Percentiles rank a stretch among this genome's conserved stretches.
These are phyloP conservation scores for Zele albiditarsus DNA, from an alignment of 2,888 invertebrate species.

Conservation along the genomic window DNA sequence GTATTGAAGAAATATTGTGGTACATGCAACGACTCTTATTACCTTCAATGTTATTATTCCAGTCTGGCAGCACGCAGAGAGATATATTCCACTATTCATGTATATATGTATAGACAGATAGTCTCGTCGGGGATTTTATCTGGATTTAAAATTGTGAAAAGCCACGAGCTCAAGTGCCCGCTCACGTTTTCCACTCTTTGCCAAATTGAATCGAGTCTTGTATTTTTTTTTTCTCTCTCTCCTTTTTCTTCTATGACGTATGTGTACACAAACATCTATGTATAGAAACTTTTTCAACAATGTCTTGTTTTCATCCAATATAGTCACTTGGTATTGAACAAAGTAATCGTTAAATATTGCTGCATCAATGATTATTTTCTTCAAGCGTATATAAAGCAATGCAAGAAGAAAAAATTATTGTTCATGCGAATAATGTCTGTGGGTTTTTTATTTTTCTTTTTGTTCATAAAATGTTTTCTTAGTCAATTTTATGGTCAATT, in stretches of 20 bases:
- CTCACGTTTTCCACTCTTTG: constrained; percentile 23
- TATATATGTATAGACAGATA: neutral
- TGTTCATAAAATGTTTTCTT: constrained; percentile 31
- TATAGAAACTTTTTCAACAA: neutral
- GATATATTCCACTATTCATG: constrained; percentile 7
- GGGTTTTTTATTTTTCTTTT: constrained; percentile 33
- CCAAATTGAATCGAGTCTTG: constrained; percentile 18
- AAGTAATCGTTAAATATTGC: constrained; percentile 27
- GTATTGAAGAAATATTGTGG: neutral
- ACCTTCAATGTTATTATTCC: constrained; percentile 18
- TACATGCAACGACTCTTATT: constrained; percentile 8
- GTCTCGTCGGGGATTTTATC: constrained; percentile 20
- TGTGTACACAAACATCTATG: neutral
- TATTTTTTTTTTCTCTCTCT: neutral
- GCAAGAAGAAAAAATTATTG: neutral
- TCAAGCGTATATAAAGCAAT: neutral
- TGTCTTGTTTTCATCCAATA: neutral
- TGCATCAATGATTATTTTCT: constrained; percentile 20
- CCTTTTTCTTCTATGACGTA: neutral
- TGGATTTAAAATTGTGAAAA: constrained; percentile 20
- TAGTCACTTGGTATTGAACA: neutral
- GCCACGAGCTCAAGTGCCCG: constrained; percentile 15
- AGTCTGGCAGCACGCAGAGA: constrained; percentile 10
- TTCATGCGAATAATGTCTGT: constrained; percentile 2
- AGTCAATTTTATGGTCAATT: constrained; percentile 57